Conservation (phyloP, 2,888 invertebrate genomes). For the Neoascia interrupta region DNA sequence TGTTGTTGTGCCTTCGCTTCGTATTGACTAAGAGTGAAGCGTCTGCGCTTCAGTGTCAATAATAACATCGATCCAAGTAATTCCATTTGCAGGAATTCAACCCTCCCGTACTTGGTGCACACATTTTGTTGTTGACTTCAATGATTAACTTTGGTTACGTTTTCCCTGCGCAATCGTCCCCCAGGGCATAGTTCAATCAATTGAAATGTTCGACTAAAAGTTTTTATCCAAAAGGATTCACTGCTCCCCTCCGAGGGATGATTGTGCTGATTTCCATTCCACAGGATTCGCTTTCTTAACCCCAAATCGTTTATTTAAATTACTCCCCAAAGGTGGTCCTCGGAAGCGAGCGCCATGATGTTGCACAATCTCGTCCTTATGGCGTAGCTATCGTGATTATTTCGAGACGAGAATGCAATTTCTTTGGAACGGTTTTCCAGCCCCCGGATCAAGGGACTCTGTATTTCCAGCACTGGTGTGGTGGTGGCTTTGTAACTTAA, state of each 20-base stretch:
- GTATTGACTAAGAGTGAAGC: not conserved
- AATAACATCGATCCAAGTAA: slow-evolving; percentile 48
- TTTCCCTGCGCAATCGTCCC: slow-evolving; percentile 37
- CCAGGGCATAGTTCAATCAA: slow-evolving; percentile 65
- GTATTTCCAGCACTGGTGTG: not conserved
- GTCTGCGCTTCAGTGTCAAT: slow-evolving; percentile 18
- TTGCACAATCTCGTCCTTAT: slow-evolving; percentile 37
- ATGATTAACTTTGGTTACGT: slow-evolving; percentile 55
- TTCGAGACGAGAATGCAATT: slow-evolving; percentile 47
- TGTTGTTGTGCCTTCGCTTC: not conserved
- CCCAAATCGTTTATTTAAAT: slow-evolving; percentile 68
- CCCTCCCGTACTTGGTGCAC: not conserved
- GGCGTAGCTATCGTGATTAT: slow-evolving; percentile 51
- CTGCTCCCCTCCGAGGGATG: slow-evolving; percentile 20
- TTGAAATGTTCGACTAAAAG: slow-evolving; percentile 55
- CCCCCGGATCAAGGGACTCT: too few relatives aligned
- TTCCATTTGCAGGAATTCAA: slow-evolving; percentile 3
- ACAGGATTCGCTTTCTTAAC: slow-evolving; percentile 48
- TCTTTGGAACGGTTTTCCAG: slow-evolving; percentile 22
- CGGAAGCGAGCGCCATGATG: slow-evolving; percentile 18
- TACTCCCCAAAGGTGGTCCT: slow-evolving; percentile 61
- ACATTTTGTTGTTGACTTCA: slow-evolving; percentile 16
- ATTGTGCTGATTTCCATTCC: slow-evolving; percentile 45
- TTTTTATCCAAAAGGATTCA: slow-evolving; percentile 39
- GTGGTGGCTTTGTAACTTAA: slow-evolving; percentile 37